A percentile compares a stretch with the other conserved stretches of the same genome.
Evolutionary conservation across 2,888 invertebrate genomes (phyloP).

Genomic region (Eledona agricola): DNA sequence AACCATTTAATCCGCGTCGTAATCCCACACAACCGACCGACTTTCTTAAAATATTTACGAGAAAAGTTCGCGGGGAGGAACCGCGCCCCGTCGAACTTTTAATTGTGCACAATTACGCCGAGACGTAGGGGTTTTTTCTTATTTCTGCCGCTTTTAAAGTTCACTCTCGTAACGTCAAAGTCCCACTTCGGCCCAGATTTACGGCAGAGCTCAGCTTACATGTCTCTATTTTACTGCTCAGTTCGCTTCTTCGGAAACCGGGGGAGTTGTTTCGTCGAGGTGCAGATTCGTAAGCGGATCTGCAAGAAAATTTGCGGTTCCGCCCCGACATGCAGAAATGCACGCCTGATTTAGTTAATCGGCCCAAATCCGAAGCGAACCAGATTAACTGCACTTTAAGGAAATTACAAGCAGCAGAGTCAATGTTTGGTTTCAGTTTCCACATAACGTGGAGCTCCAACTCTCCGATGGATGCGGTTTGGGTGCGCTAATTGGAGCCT

Average conservation of each 20-base stretch:
- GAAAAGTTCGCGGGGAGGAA: conserved; percentile 8
- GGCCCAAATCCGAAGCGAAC: conserved; percentile 19
- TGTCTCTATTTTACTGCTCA: conserved; percentile 21
- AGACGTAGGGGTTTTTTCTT: conserved; percentile 4
- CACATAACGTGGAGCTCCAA: background rate
- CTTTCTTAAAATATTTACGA: conserved; percentile 9
- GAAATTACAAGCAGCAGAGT: conserved; percentile 25
- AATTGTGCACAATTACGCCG: conserved; percentile 28
- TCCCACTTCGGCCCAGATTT: conserved; percentile 24
- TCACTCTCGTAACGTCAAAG: conserved; percentile 27
- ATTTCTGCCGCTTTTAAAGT: conserved; percentile 26
- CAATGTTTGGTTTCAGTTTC: conserved; percentile 21
- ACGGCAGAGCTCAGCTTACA: conserved; percentile 20
- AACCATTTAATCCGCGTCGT: background rate
- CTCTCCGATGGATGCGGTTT: conserved; percentile 9
- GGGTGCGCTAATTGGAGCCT: conserved; percentile 16
- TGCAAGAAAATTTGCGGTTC: conserved; percentile 10
- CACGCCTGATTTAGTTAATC: conserved; percentile 21
- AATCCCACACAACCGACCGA: background rate
- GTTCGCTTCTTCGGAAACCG: conserved; percentile 11
- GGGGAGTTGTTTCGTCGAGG: conserved; percentile 12
- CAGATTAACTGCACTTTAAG: conserved; percentile 26
- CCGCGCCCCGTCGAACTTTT: conserved; percentile 28
- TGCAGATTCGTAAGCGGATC: no score
- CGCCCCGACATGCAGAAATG: conserved; percentile 11